Evolutionary conservation across 2,888 invertebrate species (phyloP).

Genomic region (Thera britannica): DNA sequence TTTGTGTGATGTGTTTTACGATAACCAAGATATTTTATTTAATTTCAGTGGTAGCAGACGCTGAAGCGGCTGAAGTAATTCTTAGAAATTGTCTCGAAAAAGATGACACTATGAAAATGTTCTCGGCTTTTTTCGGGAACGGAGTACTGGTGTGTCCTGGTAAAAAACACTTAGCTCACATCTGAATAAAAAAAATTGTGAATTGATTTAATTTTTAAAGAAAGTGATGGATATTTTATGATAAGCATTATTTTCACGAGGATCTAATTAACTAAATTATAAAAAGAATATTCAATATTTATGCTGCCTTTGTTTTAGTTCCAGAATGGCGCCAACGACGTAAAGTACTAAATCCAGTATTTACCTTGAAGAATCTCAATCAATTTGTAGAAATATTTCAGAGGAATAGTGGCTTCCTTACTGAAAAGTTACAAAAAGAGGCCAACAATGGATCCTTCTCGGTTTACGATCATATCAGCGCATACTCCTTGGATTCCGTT

Average conservation of each 20-base stretch:
- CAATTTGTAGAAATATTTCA: slow-evolving; percentile 45
- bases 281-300: no score
- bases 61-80: slow-evolving; percentile 37
- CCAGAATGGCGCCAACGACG: slow-evolving; percentile 49
- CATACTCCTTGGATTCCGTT: slow-evolving; percentile 37
- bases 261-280: no score
- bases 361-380: slow-evolving; percentile 44
- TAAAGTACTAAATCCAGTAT: slow-evolving; percentile 45
- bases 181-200: no score
- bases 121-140: slow-evolving; percentile 29
- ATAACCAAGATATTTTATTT: background rate
- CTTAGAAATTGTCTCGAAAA: slow-evolving; percentile 40
- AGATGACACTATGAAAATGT: slow-evolving; percentile 38
- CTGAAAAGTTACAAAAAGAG: slow-evolving; percentile 20
- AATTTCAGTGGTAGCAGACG: slow-evolving; percentile 38
- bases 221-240: no score
- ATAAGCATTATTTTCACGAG: no score
- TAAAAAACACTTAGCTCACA: slow-evolving; percentile 1
- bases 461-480: slow-evolving; percentile 27
- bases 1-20: no score
- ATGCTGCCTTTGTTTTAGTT: slow-evolving; percentile 17
- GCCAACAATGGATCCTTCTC: slow-evolving; percentile 27
- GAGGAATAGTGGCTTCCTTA: slow-evolving; percentile 33
- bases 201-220: no score
- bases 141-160: slow-evolving; percentile 37